Evolutionary conservation across 2,797 vertebrate genomes (phyloP).

Genomic region (Typhlichthys eigenmanni): DNA sequence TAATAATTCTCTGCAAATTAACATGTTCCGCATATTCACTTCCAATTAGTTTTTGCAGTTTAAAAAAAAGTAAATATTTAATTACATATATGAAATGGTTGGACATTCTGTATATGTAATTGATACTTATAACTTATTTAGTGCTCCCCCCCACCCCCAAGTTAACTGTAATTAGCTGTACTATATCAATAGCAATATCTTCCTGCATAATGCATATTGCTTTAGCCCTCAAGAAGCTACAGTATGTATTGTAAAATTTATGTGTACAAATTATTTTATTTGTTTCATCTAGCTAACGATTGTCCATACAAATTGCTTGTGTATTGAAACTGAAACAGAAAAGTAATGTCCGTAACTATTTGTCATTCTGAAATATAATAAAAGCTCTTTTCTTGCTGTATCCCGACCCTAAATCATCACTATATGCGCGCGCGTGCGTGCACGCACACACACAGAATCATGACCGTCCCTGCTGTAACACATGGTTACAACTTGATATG

Average conservation of each 20-base stretch:
- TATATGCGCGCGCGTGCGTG: neutral
- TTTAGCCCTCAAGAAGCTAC: constrained; percentile 89
- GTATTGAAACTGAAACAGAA: constrained; percentile 90
- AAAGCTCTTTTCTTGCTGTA: constrained; percentile 84
- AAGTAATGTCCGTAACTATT: constrained; percentile 89
- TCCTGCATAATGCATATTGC: constrained; percentile 90
- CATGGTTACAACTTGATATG: neutral
- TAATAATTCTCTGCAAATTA: constrained; percentile 79
- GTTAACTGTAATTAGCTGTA: constrained; percentile 99
- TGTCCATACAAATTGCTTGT: constrained; percentile 91
- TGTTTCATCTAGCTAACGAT: constrained; percentile 91
- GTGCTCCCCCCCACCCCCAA: constrained; percentile 83
- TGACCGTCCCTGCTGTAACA: constrained; percentile 2
- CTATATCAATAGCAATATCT: constrained; percentile 93
- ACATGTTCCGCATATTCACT: constrained; percentile 62
- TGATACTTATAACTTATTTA: constrained; percentile 99
- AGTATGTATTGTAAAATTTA: constrained; percentile 90
- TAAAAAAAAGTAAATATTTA: constrained; percentile 60
- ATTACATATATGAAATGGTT: constrained; percentile 92
- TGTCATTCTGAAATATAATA: constrained; percentile 93
- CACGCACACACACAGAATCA: constrained; percentile 6
- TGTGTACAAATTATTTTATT: constrained; percentile 95
- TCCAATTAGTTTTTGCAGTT: constrained; percentile 61
- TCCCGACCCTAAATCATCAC: constrained; percentile 2
- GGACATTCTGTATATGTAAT: constrained; percentile 99